These are phyloP conservation scores for Semnornis frantzii DNA, from an alignment of 2,113 vertebrate genomes.

Conservation along the genomic window DNA sequence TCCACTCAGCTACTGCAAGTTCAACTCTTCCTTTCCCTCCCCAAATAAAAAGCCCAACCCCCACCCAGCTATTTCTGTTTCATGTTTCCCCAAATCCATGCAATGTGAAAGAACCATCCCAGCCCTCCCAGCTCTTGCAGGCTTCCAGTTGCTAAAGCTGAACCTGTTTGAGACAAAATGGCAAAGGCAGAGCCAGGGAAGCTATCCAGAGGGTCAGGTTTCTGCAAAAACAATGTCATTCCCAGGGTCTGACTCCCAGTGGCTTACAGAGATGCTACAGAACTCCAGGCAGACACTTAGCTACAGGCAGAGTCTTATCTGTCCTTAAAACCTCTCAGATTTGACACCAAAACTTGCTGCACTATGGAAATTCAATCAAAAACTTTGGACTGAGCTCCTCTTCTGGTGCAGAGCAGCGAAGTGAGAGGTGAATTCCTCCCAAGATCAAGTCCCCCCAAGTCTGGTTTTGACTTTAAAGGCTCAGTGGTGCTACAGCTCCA, in stretches of 20 bases:
- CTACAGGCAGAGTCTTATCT: constrained; percentile 28
- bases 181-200: constrained; percentile 35
- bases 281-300: not conserved
- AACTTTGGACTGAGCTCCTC: not conserved
- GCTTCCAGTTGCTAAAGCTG: not conserved
- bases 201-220: not conserved
- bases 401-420: constrained; percentile 42
- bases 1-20: not conserved
- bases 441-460: not conserved
- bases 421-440: not conserved
- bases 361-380: constrained; percentile 25
- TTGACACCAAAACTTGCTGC: constrained; percentile 5
- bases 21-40: not conserved
- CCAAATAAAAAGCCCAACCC: not conserved
- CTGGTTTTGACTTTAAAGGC: constrained; percentile 48
- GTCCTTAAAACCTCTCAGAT: constrained; percentile 4
- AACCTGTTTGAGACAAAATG: constrained; percentile 41
- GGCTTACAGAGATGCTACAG: not conserved
- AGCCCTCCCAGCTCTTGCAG: not conserved
- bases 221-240: constrained; percentile 6
- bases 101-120: constrained; percentile 29
- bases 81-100: constrained; percentile 15
- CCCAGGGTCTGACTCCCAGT: not conserved
- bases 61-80: constrained; percentile 24
- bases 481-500: constrained; percentile 5